Conservation (phyloP, 2,888 invertebrate genomes). For the Falcaria lacertinaria region DNA sequence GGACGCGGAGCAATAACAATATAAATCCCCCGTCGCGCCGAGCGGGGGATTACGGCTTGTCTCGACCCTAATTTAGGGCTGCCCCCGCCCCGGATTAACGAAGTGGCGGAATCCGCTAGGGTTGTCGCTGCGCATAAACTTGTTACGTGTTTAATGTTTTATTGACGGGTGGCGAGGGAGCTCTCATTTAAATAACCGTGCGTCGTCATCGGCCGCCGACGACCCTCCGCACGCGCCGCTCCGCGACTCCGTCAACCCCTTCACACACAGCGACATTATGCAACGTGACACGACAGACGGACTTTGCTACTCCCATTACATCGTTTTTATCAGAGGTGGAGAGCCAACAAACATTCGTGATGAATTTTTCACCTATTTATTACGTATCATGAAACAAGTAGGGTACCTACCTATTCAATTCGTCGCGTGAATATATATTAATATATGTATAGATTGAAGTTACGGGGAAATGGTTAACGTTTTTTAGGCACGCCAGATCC, state of each 20-base stretch:
- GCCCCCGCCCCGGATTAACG: conserved; percentile 79
- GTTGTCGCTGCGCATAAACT: conserved; percentile 78
- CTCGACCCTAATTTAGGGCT: conserved; percentile 80
- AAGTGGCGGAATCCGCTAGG: conserved; percentile 79
- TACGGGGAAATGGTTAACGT: too few relatives aligned
- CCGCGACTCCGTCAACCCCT: conserved; percentile 14
- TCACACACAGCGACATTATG: conserved; percentile 21
- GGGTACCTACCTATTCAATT: too few relatives aligned
- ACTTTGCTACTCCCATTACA: neutral
- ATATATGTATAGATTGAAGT: too few relatives aligned
- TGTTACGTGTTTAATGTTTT: conserved; percentile 80
- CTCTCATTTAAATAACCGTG: conserved; percentile 72
- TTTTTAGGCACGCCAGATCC: too few relatives aligned
- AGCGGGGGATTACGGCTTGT: conserved; percentile 79
- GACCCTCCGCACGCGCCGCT: conserved; percentile 32
- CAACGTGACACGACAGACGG: conserved; percentile 4
- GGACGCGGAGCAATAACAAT: conserved; percentile 80
- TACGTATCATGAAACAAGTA: too few relatives aligned
- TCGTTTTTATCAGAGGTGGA: conserved; percentile 13
- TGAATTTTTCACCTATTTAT: too few relatives aligned
- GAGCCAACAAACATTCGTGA: too few relatives aligned
- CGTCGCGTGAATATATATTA: too few relatives aligned
- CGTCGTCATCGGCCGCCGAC: conserved; percentile 27
- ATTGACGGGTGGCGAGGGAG: conserved; percentile 77
- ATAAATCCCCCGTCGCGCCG: conserved; percentile 80